Percentiles rank a stretch among this genome's conserved stretches.
phyloP scores from a whole-genome alignment of 1,140 invertebrate genomes.

The Drosophila mayri region DNA sequence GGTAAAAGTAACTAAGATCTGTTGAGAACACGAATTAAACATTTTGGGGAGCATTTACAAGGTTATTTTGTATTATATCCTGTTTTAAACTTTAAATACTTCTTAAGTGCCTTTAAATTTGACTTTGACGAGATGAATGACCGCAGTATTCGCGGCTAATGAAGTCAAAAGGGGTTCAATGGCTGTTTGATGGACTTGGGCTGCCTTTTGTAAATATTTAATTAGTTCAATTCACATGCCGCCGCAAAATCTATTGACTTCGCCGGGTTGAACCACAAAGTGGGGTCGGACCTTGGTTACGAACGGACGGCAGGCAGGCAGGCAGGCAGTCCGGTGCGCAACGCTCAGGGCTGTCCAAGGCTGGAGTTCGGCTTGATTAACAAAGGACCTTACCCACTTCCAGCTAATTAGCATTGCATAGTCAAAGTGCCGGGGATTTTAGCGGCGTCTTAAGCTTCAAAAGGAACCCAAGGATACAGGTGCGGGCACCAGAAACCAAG shows the following conservation, averaged over 20 bases:
- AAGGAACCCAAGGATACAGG: slow-evolving; percentile 15
- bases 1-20: neutral
- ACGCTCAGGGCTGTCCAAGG: neutral
- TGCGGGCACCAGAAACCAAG: neutral
- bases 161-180: slow-evolving; percentile 48
- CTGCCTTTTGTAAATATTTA: slow-evolving; percentile 73
- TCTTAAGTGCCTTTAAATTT: slow-evolving; percentile 25
- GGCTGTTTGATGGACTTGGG: slow-evolving; percentile 26
- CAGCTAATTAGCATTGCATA: slow-evolving; percentile 41
- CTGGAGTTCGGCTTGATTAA: slow-evolving; percentile 36
- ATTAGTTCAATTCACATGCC: slow-evolving; percentile 68
- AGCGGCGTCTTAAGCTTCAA: slow-evolving; percentile 16
- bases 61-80: neutral
- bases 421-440: slow-evolving; percentile 23
- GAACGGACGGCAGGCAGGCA: slow-evolving; percentile 2
- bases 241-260: slow-evolving; percentile 62
- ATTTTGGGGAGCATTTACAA: neutral
- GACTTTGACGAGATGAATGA: slow-evolving; percentile 20
- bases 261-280: slow-evolving; percentile 11
- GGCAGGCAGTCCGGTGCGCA: slow-evolving; percentile 2
- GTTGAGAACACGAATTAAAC: neutral
- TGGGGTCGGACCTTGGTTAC: neutral
- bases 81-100: neutral
- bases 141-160: slow-evolving; percentile 38
- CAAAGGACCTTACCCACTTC: slow-evolving; percentile 7